phyloP scores from a whole-genome alignment of 2,797 vertebrate species.

The Enteromius thamalakanensis region DNA sequence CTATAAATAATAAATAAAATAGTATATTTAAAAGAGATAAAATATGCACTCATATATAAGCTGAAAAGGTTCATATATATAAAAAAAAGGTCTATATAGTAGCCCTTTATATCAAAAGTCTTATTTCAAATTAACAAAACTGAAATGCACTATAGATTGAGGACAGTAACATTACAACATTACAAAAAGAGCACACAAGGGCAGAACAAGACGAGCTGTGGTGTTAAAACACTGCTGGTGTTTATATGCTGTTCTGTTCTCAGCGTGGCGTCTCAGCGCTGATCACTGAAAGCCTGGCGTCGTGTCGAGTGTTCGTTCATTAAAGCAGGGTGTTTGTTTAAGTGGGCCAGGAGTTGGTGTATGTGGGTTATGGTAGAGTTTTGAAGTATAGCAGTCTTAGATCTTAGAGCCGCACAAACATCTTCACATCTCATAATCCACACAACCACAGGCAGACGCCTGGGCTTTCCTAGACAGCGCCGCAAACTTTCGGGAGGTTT shows the following conservation, averaged over 20 bases:
- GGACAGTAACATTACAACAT: background rate
- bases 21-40: background rate
- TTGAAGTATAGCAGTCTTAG: constrained; percentile 17
- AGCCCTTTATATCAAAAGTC: background rate
- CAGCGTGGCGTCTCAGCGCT: background rate
- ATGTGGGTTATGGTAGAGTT: background rate
- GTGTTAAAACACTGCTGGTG: background rate
- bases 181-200: background rate
- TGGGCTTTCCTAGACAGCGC: constrained; percentile 14
- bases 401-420: background rate
- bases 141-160: background rate
- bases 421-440: constrained; percentile 22
- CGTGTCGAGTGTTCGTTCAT: background rate
- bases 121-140: background rate
- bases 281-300: background rate
- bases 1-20: background rate
- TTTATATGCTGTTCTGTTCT: background rate
- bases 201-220: background rate
- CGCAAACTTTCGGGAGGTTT: background rate
- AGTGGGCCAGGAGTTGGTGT: background rate
- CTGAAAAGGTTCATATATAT: background rate
- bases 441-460: constrained; percentile 14
- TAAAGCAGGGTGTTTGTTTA: background rate
- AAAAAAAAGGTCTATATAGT: background rate
- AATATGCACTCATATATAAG: background rate